Evolutionary conservation across 53 echinoderm and acorn worm genomes (phyloP).

Genomic region (Echinometra lucunter): DNA sequence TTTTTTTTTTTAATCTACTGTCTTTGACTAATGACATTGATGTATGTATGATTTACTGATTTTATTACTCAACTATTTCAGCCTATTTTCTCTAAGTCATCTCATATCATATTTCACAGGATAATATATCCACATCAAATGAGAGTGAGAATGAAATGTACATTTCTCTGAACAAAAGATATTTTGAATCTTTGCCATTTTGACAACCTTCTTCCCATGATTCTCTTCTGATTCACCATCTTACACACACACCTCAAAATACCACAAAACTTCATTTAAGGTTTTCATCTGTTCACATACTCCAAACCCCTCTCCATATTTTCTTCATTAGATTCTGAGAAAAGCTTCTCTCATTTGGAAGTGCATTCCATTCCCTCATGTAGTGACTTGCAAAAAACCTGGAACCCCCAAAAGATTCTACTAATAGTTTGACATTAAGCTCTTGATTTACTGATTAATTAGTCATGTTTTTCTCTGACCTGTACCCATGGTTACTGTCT

Average conservation of each 20-base stretch:
- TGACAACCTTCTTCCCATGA: neutral
- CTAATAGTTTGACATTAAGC: constrained; percentile 53
- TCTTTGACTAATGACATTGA: neutral
- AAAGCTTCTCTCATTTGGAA: constrained; percentile 5
- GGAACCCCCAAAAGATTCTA: constrained; percentile 48
- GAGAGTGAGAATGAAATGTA: neutral
- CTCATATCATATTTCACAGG: neutral
- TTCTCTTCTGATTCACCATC: constrained; percentile 13
- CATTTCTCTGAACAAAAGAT: neutral
- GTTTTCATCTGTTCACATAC: constrained; percentile 11
- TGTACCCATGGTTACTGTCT: constrained; percentile 37
- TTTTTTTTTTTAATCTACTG: neutral
- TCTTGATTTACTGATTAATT: constrained; percentile 60
- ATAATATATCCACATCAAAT: neutral
- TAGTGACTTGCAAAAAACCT: constrained; percentile 55
- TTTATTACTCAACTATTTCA: neutral
- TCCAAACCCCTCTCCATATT: neutral
- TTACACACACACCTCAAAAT: neutral
- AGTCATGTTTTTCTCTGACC: constrained; percentile 52
- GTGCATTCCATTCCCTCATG: constrained; percentile 51
- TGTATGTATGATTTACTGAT: neutral
- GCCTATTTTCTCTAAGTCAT: neutral
- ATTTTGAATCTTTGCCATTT: neutral
- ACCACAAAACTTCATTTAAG: neutral
- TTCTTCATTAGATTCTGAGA: constrained; percentile 36